Conservation (phyloP, 2,888 invertebrate genomes). For the Nemurella pictetii region DNA sequence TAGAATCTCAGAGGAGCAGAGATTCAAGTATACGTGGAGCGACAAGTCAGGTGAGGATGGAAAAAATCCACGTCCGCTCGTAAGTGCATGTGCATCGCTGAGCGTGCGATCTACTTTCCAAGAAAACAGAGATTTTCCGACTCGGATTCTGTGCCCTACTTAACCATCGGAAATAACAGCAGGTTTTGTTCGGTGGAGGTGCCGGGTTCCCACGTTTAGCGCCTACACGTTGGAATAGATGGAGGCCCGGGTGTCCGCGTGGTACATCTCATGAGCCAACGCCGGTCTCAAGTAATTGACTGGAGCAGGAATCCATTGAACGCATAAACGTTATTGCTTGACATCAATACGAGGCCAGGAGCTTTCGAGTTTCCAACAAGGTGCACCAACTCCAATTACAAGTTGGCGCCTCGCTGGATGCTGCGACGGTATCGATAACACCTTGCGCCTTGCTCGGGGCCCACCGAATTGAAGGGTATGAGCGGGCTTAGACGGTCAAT, state of each 20-base stretch:
- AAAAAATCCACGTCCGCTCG: neutral
- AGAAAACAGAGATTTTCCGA: too few species aligned
- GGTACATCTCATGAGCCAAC: too few species aligned
- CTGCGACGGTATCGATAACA: conserved; percentile 2
- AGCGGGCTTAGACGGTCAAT: neutral
- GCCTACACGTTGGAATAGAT: neutral
- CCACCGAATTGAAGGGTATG: neutral
- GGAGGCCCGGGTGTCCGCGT: too few species aligned
- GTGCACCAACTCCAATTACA: conserved; percentile 2
- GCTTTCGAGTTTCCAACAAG: neutral
- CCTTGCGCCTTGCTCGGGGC: neutral
- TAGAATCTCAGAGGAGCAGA: neutral
- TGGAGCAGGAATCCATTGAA: neutral
- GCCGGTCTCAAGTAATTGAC: too few species aligned
- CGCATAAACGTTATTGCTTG: neutral
- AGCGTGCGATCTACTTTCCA: neutral
- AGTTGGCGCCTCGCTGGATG: neutral
- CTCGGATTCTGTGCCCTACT: too few species aligned
- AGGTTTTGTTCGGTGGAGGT: neutral
- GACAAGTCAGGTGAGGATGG: neutral
- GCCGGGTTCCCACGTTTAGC: neutral
- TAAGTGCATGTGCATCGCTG: neutral
- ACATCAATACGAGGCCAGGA: neutral
- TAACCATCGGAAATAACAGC: too few species aligned
- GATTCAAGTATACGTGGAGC: neutral